Evolutionary conservation across 2,113 vertebrate genomes (phyloP).

Genomic region (Anser brachyrhynchus): DNA sequence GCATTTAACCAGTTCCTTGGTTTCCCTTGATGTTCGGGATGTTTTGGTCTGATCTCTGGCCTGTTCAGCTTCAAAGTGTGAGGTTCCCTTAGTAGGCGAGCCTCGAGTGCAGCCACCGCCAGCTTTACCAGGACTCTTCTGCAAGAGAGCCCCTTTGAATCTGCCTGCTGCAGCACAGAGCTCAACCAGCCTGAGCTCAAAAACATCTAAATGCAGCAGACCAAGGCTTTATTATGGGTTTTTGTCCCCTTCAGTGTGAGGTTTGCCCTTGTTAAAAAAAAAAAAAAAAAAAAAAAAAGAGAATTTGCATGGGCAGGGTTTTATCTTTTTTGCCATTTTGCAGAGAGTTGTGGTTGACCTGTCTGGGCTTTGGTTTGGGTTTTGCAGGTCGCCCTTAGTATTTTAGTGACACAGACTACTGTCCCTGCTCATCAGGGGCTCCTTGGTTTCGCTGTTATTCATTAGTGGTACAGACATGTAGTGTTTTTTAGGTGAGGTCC

Average conservation of each 20-base stretch:
- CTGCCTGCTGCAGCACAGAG: background rate
- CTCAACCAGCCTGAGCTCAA: background rate
- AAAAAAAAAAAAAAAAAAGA: no score
- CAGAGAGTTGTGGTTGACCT: background rate
- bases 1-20: conserved; percentile 41
- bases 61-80: conserved; percentile 44
- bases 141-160: conserved; percentile 7
- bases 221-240: background rate
- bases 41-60: conserved; percentile 60
- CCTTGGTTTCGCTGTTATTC: background rate
- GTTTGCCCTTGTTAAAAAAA: background rate
- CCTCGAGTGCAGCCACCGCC: background rate
- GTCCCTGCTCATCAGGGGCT: rapidly evolving
- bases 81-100: background rate
- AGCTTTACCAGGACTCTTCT: background rate
- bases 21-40: conserved; percentile 52
- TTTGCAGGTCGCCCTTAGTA: background rate
- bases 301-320: background rate
- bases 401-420: background rate
- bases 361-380: background rate
- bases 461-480: background rate
- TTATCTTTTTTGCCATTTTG: background rate
- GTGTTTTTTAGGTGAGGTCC: background rate
- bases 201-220: background rate
- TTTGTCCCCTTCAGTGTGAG: background rate